phyloP scores from a whole-genome alignment of 2,888 invertebrate species.

The Lycaena phlaeas region DNA sequence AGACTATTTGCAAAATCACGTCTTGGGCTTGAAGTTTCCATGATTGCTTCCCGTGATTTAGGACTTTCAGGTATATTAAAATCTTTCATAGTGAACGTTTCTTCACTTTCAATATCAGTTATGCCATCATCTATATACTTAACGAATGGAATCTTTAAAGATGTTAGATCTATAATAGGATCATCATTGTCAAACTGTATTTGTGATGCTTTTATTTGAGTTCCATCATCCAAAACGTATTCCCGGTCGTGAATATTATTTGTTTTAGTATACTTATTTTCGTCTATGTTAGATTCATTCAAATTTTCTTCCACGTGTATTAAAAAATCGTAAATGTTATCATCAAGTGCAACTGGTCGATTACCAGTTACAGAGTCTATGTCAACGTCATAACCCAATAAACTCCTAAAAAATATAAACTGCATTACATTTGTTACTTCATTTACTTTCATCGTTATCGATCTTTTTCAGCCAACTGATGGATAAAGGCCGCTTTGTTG shows the following conservation, averaged over 20 bases:
- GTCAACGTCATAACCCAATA: slow-evolving; percentile 55
- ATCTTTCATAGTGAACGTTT: slow-evolving; percentile 32
- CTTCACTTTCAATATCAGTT: slow-evolving; percentile 29
- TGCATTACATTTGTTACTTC: too few species aligned
- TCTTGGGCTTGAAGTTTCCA: slow-evolving; percentile 38
- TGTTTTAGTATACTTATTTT: slow-evolving; percentile 30
- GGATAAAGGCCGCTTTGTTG: too few species aligned
- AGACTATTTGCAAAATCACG: slow-evolving; percentile 46
- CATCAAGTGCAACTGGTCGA: slow-evolving; percentile 45
- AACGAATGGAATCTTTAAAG: slow-evolving; percentile 54
- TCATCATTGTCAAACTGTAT: slow-evolving; percentile 67
- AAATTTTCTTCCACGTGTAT: slow-evolving; percentile 40
- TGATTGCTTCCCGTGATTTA: slow-evolving; percentile 33
- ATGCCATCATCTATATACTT: slow-evolving; percentile 37
- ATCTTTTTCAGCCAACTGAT: too few species aligned
- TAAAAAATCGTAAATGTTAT: slow-evolving; percentile 56
- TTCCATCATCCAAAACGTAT: slow-evolving; percentile 58
- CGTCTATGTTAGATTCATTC: slow-evolving; percentile 21
- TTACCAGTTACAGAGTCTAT: slow-evolving; percentile 52
- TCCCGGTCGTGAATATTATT: slow-evolving; percentile 36
- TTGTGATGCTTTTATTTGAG: slow-evolving; percentile 60
- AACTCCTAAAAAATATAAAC: slow-evolving; percentile 16
- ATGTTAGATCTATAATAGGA: slow-evolving; percentile 43
- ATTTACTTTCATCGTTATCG: too few species aligned
- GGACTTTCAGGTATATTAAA: slow-evolving; percentile 53